Evolutionary conservation across 2,113 vertebrate genomes (phyloP).

Genomic region (Hippopotamus amphibius): DNA sequence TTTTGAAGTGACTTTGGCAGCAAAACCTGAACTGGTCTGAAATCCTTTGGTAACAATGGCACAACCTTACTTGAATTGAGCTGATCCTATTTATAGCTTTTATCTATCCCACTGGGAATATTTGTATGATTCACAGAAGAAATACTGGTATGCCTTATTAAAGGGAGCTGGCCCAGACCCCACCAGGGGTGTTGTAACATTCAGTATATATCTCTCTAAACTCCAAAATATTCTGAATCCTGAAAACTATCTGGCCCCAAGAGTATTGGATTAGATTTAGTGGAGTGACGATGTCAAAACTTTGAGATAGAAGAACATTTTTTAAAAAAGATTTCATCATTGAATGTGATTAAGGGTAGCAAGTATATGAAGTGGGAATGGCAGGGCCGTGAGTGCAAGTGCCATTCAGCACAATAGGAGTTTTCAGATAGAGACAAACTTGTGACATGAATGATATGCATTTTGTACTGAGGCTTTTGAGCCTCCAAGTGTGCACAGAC

Average conservation of each 20-base stretch:
- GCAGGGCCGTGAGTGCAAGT: neutral
- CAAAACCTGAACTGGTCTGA: slow-evolving; percentile 41
- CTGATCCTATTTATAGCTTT: neutral
- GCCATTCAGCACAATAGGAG: neutral
- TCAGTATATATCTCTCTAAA: neutral
- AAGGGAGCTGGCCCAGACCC: neutral
- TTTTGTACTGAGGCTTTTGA: neutral
- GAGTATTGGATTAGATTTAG: slow-evolving; percentile 10
- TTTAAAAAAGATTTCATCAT: neutral
- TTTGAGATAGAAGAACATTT: neutral
- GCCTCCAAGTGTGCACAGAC: neutral
- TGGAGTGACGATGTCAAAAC: neutral
- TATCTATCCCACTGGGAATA: slow-evolving; percentile 20
- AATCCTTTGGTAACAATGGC: neutral
- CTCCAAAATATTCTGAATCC: slow-evolving; percentile 33
- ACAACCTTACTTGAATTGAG: neutral
- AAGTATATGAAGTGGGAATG: neutral
- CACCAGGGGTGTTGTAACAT: neutral
- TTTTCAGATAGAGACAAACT: neutral
- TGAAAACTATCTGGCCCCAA: slow-evolving; percentile 14
- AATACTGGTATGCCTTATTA: slow-evolving; percentile 40
- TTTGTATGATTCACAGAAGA: slow-evolving; percentile 4
- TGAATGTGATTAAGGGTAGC: neutral
- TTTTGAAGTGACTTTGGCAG: neutral
- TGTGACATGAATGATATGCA: neutral